These are phyloP conservation scores for Drosophila pectinifera DNA, from an alignment of 1,140 invertebrate species.

Conservation along the genomic window DNA sequence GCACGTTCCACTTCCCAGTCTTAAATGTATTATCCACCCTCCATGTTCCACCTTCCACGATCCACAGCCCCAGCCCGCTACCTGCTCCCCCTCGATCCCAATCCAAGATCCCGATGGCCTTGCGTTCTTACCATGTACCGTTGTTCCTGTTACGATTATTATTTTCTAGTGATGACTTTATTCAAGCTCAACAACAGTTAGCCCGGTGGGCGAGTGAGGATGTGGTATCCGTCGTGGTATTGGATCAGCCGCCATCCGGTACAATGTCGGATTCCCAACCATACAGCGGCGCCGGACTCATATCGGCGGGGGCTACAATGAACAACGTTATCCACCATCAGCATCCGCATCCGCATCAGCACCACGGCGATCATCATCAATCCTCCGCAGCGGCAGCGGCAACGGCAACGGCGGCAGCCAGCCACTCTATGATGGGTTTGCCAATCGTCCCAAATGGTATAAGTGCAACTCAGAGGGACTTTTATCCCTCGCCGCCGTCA, in stretches of 20 bases:
- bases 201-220: conserved; percentile 96
- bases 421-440: conserved; percentile 81
- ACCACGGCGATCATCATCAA: conserved; percentile 85
- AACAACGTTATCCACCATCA: conserved; percentile 75
- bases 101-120: conserved; percentile 45
- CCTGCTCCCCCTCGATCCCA: conserved; percentile 1
- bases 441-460: conserved; percentile 83
- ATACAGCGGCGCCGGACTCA: conserved; percentile 83
- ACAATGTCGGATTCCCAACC: conserved; percentile 84
- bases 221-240: conserved; percentile 88
- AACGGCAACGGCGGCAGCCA: conserved; percentile 58
- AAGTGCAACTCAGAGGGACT: conserved; percentile 85
- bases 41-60: too few species aligned
- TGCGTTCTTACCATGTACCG: conserved; percentile 84
- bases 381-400: conserved; percentile 73
- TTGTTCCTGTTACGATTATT: conserved; percentile 87
- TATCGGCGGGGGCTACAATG: conserved; percentile 81
- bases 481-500: conserved; percentile 85
- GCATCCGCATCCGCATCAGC: conserved; percentile 77
- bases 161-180: conserved; percentile 97
- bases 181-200: conserved; percentile 96
- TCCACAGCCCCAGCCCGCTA: too few species aligned
- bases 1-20: too few species aligned
- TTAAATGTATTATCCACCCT: too few species aligned
- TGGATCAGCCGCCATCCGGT: conserved; percentile 83